phyloP scores from a whole-genome alignment of 92 coral and sea anemone genomes.

The Siderastrea radians region DNA sequence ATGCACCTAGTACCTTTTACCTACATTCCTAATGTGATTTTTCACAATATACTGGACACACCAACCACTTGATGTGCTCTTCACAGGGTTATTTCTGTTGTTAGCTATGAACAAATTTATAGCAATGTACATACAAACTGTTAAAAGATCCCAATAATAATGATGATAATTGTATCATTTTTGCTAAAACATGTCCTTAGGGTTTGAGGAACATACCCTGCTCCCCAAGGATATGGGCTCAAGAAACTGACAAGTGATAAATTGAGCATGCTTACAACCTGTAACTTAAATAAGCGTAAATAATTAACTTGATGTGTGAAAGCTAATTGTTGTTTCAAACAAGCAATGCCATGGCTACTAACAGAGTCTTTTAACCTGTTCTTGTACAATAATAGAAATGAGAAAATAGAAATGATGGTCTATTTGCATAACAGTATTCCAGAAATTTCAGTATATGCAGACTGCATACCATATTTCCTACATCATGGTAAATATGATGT shows the following conservation, averaged over 20 bases:
- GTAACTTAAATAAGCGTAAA: too few species aligned
- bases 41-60: not conserved
- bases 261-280: too few species aligned
- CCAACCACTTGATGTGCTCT: not conserved
- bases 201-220: too few species aligned
- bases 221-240: too few species aligned
- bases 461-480: conserved; percentile 8
- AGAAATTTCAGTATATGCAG: not conserved
- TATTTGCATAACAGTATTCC: not conserved
- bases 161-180: too few species aligned
- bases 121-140: too few species aligned
- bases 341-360: not conserved
- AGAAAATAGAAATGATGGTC: not conserved
- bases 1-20: not conserved
- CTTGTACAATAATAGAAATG: not conserved
- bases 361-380: not conserved
- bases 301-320: too few species aligned
- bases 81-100: not conserved
- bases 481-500: not conserved
- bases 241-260: too few species aligned
- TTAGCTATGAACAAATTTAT: too few species aligned
- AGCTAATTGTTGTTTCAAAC: not conserved
- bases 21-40: not conserved
- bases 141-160: too few species aligned
- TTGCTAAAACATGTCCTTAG: too few species aligned